Percentiles rank a stretch among this genome's conserved stretches.
These are phyloP conservation scores for Cercopithecus mona DNA, from an alignment of 2,113 vertebrate species.

Conservation along the genomic window DNA sequence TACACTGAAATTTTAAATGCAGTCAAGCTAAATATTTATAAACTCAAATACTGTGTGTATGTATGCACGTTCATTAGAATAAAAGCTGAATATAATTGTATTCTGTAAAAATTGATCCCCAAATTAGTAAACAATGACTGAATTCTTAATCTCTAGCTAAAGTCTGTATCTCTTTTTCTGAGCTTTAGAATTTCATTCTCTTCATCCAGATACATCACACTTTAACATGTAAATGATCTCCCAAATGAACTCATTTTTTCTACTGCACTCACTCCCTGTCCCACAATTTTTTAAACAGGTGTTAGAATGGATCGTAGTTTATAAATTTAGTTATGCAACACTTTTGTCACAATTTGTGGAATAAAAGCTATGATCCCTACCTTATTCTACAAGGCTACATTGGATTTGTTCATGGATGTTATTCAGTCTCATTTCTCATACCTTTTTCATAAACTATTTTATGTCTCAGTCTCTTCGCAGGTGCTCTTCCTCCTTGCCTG, in stretches of 20 bases:
- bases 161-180: not conserved
- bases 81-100: not conserved
- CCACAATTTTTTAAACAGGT: not conserved
- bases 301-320: not conserved
- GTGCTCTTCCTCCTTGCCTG: not conserved
- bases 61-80: not conserved
- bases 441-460: not conserved
- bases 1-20: slow-evolving; percentile 14
- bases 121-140: not conserved
- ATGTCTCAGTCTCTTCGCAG: not conserved
- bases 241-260: not conserved
- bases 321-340: not conserved
- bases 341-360: not conserved
- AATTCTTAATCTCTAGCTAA: not conserved
- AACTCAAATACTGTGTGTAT: not conserved
- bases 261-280: not conserved
- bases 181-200: not conserved
- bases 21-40: not conserved
- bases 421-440: not conserved
- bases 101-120: not conserved
- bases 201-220: too few relatives aligned
- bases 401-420: not conserved
- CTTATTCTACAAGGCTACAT: not conserved
- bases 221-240: not conserved
- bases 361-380: not conserved